Evolutionary conservation across 2,797 vertebrate genomes (phyloP).

Genomic region (Xenentodon cancila): DNA sequence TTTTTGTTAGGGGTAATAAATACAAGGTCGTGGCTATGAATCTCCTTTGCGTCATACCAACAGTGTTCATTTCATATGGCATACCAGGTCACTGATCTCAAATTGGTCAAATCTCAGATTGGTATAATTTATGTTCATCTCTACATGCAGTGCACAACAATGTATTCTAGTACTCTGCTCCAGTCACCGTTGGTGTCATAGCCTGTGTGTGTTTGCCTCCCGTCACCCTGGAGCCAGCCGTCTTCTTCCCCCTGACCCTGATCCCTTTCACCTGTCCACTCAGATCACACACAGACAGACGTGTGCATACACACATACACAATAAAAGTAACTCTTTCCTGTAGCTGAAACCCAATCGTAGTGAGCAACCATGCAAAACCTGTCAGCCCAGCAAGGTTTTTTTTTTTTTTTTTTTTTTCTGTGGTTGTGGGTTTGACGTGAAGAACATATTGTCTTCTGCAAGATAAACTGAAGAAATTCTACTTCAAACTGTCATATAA

Average conservation of each 20-base stretch:
- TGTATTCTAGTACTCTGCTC: slow-evolving; percentile 24
- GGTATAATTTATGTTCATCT: slow-evolving; percentile 23
- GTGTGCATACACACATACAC: slow-evolving; percentile 39
- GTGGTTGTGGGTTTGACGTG: slow-evolving; percentile 27
- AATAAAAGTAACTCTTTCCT: slow-evolving; percentile 66
- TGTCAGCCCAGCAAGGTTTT: slow-evolving; percentile 66
- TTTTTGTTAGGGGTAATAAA: slow-evolving; percentile 16
- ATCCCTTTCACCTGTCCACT: slow-evolving; percentile 82
- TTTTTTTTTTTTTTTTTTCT: slow-evolving; percentile 64
- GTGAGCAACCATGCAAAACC: slow-evolving; percentile 64
- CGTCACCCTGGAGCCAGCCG: slow-evolving; percentile 70
- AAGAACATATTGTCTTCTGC: slow-evolving; percentile 37
- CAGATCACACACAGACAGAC: slow-evolving; percentile 62
- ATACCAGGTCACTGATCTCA: background rate
- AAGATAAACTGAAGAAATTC: slow-evolving; percentile 27
- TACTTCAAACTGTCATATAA: background rate
- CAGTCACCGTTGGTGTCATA: slow-evolving; percentile 23
- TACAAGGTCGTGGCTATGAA: slow-evolving; percentile 7
- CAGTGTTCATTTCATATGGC: slow-evolving; percentile 39
- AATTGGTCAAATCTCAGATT: slow-evolving; percentile 41
- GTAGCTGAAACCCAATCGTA: slow-evolving; percentile 66
- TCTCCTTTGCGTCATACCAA: slow-evolving; percentile 13
- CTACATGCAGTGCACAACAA: background rate
- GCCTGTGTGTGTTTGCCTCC: slow-evolving; percentile 44
- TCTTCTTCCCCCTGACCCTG: slow-evolving; percentile 67